Percentiles rank a stretch among this genome's conserved stretches.
Conservation (phyloP, 92 coral and sea anemone genomes). For the Phenganax stokvisi region DNA sequence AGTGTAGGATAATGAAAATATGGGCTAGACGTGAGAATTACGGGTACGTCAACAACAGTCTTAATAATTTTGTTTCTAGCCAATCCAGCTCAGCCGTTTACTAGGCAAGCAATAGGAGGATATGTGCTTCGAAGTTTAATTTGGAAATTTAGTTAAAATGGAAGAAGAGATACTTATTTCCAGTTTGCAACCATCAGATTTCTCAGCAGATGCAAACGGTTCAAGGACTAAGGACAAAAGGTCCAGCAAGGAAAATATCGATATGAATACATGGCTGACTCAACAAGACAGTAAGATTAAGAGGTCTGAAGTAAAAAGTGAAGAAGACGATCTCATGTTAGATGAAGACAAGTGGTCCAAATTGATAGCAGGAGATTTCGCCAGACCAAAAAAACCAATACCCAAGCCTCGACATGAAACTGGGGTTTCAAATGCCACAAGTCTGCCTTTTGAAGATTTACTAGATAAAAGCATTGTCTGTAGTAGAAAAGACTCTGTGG, state of each 20-base stretch:
- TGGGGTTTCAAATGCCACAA: not conserved
- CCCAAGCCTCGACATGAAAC: conserved; percentile 14
- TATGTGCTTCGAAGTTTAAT: not conserved
- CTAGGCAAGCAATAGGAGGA: not conserved
- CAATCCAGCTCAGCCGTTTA: not conserved
- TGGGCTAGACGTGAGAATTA: not conserved
- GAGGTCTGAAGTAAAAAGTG: not conserved
- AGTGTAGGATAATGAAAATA: not conserved
- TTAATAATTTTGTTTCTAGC: not conserved
- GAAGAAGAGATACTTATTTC: conserved; percentile 26
- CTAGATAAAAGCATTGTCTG: not conserved
- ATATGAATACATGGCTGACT: not conserved
- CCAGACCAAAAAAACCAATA: conserved; percentile 11
- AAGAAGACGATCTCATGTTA: conserved; percentile 10
- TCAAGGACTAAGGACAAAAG: conserved; percentile 7
- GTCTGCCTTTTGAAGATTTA: not conserved
- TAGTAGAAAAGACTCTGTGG: not conserved
- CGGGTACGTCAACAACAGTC: not conserved
- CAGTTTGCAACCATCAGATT: conserved; percentile 21
- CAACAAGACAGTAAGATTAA: not conserved
- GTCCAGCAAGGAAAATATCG: conserved; percentile 27
- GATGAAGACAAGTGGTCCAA: conserved; percentile 13
- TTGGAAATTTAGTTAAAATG: not conserved
- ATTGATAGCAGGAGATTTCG: conserved; percentile 25
- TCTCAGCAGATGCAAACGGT: conserved; percentile 5